Base-by-base conservation (phyloP, 2,113 vertebrate species). In the Phocoena sinus region DNA sequence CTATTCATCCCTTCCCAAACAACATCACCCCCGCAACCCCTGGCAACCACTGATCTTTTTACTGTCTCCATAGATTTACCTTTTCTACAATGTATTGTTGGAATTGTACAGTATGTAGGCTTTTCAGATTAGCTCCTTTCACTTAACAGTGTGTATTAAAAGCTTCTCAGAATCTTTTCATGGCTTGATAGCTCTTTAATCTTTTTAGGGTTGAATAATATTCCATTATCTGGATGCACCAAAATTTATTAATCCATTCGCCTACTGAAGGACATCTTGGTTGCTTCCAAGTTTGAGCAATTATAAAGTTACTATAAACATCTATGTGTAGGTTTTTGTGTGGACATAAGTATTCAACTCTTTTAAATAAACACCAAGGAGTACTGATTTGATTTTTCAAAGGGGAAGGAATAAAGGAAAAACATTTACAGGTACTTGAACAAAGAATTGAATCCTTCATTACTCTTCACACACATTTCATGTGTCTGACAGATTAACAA, bases 341-440 rank as follows among this genome's bases (percentile, higher is more conserved):
- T 68, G 31, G 23, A 84, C 3, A 23, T 47, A 76, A 63, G 26
- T 62, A 65, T 83, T 83, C 31, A 41, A 33, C 26, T 31, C 68
- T 17, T 83, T 89, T 58, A 9, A 15, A 20, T 76, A 44, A 60
- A 62, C 70, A 50, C 18, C 38, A 80, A 71, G 41, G 50, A 36
- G 41, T 20, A 60, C 33, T 71, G 28, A 79, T 85, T 92, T 76
- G 18, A 89, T 86, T 93, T 97, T 97, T 97, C 36, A 92, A 97
- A 94, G 58, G 56, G 21, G 8, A 89, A 68, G 82, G 28, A 90
- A 89, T 73, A 84, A 97, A 96, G 33, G 41, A 93, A 56, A 95
- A 84, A 91, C 5, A 87, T 81, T 88, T 89, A 73, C 21, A 95
- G 62, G 97, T 94, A 70, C 33, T 60, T 87, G 63, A 71, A 80